Conservation (phyloP, 2,113 vertebrate genomes). For the Hirundichthys speculiger region DNA sequence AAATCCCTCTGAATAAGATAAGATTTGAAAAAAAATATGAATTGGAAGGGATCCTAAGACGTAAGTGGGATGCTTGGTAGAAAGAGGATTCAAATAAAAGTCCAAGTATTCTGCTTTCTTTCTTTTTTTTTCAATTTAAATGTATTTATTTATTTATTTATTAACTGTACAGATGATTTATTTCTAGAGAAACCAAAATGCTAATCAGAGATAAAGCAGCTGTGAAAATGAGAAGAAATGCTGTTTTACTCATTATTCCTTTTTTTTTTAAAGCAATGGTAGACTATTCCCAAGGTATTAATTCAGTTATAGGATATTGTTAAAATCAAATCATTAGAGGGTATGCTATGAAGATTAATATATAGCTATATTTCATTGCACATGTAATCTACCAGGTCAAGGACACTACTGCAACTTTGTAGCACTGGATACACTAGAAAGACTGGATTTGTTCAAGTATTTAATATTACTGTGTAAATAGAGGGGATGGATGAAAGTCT, state of each 20-base stretch:
- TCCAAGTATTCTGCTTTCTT: too few species aligned
- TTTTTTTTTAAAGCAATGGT: background rate
- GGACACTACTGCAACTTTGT: background rate
- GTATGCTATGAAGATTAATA: background rate
- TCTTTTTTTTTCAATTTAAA: too few species aligned
- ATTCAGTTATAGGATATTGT: background rate
- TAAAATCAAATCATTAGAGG: conserved; percentile 18
- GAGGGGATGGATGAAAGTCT: too few species aligned
- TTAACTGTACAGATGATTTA: conserved; percentile 17
- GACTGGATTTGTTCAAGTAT: too few species aligned
- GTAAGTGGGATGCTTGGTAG: too few species aligned
- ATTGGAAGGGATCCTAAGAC: too few species aligned
- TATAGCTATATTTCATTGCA: too few species aligned
- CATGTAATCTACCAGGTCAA: background rate
- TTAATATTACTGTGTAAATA: too few species aligned
- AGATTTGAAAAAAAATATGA: too few species aligned
- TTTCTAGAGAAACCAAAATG: background rate
- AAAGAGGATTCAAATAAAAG: too few species aligned
- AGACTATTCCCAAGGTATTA: background rate
- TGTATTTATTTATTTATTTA: too few species aligned
- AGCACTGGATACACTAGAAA: background rate
- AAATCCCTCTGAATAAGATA: too few species aligned
- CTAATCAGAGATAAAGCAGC: conserved; percentile 25
- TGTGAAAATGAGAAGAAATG: conserved; percentile 6
- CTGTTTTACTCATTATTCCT: conserved; percentile 15